Conservation (phyloP, 2,888 invertebrate species). For the Tubulanus polymorphus region DNA sequence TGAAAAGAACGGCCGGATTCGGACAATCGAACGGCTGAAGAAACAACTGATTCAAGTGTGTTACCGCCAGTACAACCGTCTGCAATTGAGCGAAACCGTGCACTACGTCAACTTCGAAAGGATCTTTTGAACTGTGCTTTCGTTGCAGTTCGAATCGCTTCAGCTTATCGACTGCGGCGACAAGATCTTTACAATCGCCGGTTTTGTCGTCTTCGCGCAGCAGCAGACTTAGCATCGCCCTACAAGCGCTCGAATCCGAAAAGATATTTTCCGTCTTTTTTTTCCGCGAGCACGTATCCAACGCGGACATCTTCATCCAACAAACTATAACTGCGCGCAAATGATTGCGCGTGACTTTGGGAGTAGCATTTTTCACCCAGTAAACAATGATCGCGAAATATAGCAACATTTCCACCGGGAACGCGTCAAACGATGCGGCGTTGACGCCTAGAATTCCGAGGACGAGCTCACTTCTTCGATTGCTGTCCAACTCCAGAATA, state of each 20-base stretch:
- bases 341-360: slow-evolving; percentile 22
- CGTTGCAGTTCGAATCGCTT: slow-evolving; percentile 16
- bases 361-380: slow-evolving; percentile 31
- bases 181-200: not conserved
- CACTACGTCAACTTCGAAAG: slow-evolving; percentile 23
- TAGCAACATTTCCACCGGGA: slow-evolving; percentile 17
- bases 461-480: slow-evolving; percentile 7
- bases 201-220: not conserved
- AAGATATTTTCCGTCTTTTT: not conserved
- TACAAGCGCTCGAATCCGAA: no score
- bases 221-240: no score
- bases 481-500: slow-evolving; percentile 9
- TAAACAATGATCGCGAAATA: slow-evolving; percentile 20
- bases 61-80: slow-evolving; percentile 32
- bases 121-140: slow-evolving; percentile 21
- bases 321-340: slow-evolving; percentile 22
- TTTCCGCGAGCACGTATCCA: not conserved
- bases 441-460: slow-evolving; percentile 4
- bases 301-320: slow-evolving; percentile 12
- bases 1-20: slow-evolving; percentile 29
- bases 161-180: not conserved
- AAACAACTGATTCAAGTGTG: slow-evolving; percentile 43
- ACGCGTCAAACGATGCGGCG: slow-evolving; percentile 10
- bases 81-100: slow-evolving; percentile 51
- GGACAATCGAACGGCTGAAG: slow-evolving; percentile 25